A percentile compares a stretch with the other conserved stretches of the same genome.
Conservation (phyloP, 2,113 vertebrate genomes). For the Spea multiplicata region DNA sequence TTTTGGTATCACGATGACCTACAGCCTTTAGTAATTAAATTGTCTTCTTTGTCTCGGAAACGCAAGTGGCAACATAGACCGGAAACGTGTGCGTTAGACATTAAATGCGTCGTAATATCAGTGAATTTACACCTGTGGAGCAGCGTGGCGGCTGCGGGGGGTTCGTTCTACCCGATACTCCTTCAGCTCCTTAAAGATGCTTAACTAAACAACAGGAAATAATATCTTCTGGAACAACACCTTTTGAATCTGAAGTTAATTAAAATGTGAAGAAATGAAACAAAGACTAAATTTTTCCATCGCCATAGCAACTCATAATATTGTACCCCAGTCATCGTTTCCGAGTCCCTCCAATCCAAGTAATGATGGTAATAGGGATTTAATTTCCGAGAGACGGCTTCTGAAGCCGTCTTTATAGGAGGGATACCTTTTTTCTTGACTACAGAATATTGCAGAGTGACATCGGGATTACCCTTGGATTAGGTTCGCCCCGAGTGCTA, state of each 20-base stretch:
- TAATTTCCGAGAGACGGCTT: background rate
- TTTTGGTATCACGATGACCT: background rate
- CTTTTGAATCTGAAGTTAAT: background rate
- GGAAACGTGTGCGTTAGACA: background rate
- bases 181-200: background rate
- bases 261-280: constrained; percentile 7
- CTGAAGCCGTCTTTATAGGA: background rate
- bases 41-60: background rate
- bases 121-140: background rate
- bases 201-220: background rate
- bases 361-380: background rate
- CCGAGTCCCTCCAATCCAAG: background rate
- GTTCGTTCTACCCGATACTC: no score
- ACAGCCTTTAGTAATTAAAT: background rate
- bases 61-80: background rate
- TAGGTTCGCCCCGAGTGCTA: background rate
- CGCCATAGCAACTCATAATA: constrained; percentile 4
- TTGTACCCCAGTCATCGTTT: background rate
- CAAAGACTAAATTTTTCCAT: background rate
- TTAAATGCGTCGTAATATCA: background rate
- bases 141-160: background rate
- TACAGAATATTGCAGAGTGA: background rate
- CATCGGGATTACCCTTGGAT: background rate
- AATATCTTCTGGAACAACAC: background rate
- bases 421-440: background rate